Evolutionary conservation across 2,797 vertebrate species (phyloP).

Genomic region (Denticeps clupeoides): DNA sequence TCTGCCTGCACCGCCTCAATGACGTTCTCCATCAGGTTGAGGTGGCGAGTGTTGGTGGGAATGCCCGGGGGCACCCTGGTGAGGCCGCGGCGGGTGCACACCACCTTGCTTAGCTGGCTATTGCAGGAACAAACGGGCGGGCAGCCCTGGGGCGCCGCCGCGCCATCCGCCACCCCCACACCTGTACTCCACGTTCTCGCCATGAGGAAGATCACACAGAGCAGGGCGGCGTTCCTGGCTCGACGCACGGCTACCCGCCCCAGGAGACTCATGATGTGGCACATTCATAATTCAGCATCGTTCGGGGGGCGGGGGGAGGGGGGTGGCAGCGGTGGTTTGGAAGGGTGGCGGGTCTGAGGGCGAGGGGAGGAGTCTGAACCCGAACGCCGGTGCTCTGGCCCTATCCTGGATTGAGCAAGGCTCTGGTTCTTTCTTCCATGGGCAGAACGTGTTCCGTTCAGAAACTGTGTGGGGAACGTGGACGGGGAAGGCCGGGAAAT

Average conservation of each 20-base stretch:
- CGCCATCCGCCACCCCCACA: constrained; percentile 68
- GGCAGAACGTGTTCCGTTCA: constrained; percentile 44
- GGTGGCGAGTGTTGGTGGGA: constrained; percentile 88
- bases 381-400: constrained; percentile 53
- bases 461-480: constrained; percentile 41
- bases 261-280: constrained; percentile 99
- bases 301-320: constrained; percentile 60
- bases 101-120: constrained; percentile 97
- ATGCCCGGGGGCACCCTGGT: constrained; percentile 83
- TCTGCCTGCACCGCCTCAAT: constrained; percentile 94
- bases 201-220: constrained; percentile 84
- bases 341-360: constrained; percentile 23
- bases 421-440: constrained; percentile 62
- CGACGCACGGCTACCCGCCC: constrained; percentile 94
- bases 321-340: constrained; percentile 29
- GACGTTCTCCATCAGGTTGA: constrained; percentile 98
- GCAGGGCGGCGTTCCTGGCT: constrained; percentile 87
- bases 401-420: constrained; percentile 66
- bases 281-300: constrained; percentile 97
- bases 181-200: constrained; percentile 76
- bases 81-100: constrained; percentile 89
- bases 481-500: constrained; percentile 32
- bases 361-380: constrained; percentile 22
- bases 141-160: constrained; percentile 86
- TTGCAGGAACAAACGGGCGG: constrained; percentile 91